A percentile compares a stretch with the other conserved stretches of the same genome.
Evolutionary conservation across 2,888 invertebrate genomes (phyloP).

Genomic region (Aspidapion aeneum): DNA sequence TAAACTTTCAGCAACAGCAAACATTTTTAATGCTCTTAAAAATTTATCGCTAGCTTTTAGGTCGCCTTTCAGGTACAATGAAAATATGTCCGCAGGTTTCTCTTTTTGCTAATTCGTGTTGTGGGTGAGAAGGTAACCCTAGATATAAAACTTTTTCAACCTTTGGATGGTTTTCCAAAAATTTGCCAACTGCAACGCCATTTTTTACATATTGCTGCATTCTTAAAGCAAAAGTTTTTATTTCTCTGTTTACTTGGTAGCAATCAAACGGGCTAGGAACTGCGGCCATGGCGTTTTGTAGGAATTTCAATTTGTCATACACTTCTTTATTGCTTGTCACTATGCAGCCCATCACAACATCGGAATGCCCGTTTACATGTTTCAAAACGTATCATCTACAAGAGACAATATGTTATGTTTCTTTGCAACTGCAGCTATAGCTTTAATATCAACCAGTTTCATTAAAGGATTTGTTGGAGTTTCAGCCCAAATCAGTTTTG

Average conservation of each 20-base stretch:
- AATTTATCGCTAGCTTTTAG: constrained; percentile 70
- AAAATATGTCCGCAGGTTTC: constrained; percentile 83
- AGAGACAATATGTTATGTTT: constrained; percentile 63
- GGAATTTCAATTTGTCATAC: constrained; percentile 69
- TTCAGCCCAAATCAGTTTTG: constrained; percentile 93
- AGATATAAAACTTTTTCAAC: constrained; percentile 84
- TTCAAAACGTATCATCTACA: constrained; percentile 97
- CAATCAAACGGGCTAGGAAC: constrained; percentile 98
- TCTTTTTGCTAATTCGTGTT: constrained; percentile 71
- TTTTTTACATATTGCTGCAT: constrained; percentile 88
- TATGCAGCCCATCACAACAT: constrained; percentile 94
- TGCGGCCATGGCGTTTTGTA: constrained; percentile 90
- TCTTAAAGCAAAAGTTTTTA: constrained; percentile 88
- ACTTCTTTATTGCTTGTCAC: constrained; percentile 70
- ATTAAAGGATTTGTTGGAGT: constrained; percentile 94
- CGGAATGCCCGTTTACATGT: constrained; percentile 98
- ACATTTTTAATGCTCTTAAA: constrained; percentile 71
- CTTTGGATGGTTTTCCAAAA: constrained; percentile 73
- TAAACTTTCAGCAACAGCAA: constrained; percentile 88
- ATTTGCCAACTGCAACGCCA: constrained; percentile 73
- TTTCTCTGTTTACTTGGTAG: constrained; percentile 84
- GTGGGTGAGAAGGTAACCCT: constrained; percentile 81
- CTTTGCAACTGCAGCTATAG: constrained; percentile 61
- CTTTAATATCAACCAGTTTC: constrained; percentile 84
- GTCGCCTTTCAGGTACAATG: constrained; percentile 81